Evolutionary conservation across 2,888 invertebrate species (phyloP).

Genomic region (Eristalinus sepulchralis): DNA sequence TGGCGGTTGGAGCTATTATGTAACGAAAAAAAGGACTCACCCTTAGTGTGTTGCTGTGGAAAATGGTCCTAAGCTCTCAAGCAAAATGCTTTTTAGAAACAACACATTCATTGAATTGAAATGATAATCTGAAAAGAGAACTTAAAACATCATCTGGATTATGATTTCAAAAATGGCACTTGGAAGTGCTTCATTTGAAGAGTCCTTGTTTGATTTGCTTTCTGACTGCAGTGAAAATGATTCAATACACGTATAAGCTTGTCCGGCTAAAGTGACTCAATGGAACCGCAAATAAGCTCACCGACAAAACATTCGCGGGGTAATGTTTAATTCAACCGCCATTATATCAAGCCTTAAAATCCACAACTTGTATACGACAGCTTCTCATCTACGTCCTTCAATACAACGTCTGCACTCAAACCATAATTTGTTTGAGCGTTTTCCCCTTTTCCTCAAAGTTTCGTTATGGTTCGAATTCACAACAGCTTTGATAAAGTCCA

Average conservation of each 20-base stretch:
- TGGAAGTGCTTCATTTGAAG: too few relatives aligned
- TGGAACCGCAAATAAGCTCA: constrained; percentile 9
- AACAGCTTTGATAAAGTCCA: constrained; percentile 48
- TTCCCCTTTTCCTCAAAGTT: background rate
- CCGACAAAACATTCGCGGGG: background rate
- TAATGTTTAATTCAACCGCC: constrained; percentile 18
- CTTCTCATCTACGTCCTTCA: background rate
- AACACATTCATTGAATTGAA: too few relatives aligned
- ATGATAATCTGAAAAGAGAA: too few relatives aligned
- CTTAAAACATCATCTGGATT: too few relatives aligned
- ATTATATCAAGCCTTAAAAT: constrained; percentile 8
- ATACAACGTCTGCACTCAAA: background rate
- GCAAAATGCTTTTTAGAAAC: too few relatives aligned
- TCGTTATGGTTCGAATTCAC: background rate
- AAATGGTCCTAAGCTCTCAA: too few relatives aligned
- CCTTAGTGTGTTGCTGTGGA: background rate
- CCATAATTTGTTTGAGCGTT: background rate
- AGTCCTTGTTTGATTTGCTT: too few relatives aligned
- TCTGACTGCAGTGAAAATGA: too few relatives aligned
- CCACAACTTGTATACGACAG: background rate
- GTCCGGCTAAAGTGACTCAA: too few relatives aligned
- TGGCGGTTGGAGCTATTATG: background rate
- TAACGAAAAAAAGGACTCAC: background rate
- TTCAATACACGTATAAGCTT: too few relatives aligned
- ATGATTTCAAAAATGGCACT: too few relatives aligned